Evolutionary conservation across 2,888 invertebrate species (phyloP), one percentile per base, ranked within the genome.

Genomic region (Orthosia cruda): DNA sequence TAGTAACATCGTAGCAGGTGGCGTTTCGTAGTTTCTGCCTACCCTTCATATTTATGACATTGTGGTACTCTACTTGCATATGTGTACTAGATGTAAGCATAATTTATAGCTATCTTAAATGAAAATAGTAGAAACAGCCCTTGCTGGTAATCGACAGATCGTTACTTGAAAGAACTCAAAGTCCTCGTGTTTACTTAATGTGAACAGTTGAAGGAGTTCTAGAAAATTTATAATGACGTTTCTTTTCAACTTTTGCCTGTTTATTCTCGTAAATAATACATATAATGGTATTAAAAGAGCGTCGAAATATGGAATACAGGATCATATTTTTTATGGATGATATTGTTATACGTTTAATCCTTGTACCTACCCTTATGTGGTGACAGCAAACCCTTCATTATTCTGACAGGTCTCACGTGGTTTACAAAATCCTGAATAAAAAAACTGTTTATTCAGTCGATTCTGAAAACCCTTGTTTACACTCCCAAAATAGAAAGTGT

Each of bases 141-240:
- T 20, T 5, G 45, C n/a, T 47, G 69, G 32, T 20, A 49, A 59
- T 71, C 40, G 18, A 40, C 32, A 54, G 3, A 61, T 49, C 18
- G 32, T 49, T 15, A 45, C 50, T 52, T 67, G 32, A 50, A 49
- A 23, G 16, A 58, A 61, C 23, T 49, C n/a, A 40, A 52, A 23
- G 59, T 3, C 9, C 15, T 3, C 2, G 18, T 54, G 12, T 71
- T 61, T 54, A 59, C 26, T 50, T 77, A 57, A 68, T 68, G 26
- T 45, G 16, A 68, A 77, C 49, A 45, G 13, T 58, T 74, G 58
- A 81, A 81, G 26, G 26, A 58, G 18, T 58, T 58, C 12, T 15
- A 15, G 40, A 50, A 58, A 54, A 58, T 79, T 61, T 71, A 47
- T 74, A 63, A 64, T n/a, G 57, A 40, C 11, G 23, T 26, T 63